These are phyloP conservation scores for Oreochromis aureus DNA, from an alignment of 2,113 vertebrate genomes.

Conservation along the genomic window DNA sequence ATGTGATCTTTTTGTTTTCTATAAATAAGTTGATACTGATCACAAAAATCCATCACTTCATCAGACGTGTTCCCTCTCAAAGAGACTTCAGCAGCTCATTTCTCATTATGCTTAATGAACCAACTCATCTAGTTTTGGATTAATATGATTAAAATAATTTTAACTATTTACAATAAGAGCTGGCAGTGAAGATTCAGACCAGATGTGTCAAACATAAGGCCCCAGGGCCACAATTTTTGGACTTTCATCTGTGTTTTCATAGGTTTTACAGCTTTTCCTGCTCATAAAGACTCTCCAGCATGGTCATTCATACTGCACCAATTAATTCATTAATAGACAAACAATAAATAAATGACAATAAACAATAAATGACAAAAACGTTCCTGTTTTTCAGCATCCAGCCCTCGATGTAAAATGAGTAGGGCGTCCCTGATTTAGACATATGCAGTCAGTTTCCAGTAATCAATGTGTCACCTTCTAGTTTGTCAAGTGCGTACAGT, in stretches of 20 bases:
- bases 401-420: not conserved
- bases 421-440: not conserved
- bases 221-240: not conserved
- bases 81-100: not conserved
- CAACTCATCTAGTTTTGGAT: not conserved
- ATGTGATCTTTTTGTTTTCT: not conserved
- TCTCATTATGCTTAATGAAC: not conserved
- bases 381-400: not conserved
- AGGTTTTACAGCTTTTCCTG: not conserved
- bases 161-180: not conserved
- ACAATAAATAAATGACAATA: not conserved
- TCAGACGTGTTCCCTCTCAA: not conserved
- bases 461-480: not conserved
- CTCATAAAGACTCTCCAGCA: not conserved
- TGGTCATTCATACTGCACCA: not conserved
- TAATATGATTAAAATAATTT: not conserved
- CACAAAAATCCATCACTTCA: not conserved
- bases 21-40: not conserved
- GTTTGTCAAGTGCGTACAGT: not conserved
- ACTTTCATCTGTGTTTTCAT: not conserved
- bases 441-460: not conserved
- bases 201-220: not conserved
- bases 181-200: not conserved
- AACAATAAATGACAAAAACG: not conserved
- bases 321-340: not conserved